phyloP scores from a whole-genome alignment of 2,888 invertebrate species.

The Nowickia ferox region DNA sequence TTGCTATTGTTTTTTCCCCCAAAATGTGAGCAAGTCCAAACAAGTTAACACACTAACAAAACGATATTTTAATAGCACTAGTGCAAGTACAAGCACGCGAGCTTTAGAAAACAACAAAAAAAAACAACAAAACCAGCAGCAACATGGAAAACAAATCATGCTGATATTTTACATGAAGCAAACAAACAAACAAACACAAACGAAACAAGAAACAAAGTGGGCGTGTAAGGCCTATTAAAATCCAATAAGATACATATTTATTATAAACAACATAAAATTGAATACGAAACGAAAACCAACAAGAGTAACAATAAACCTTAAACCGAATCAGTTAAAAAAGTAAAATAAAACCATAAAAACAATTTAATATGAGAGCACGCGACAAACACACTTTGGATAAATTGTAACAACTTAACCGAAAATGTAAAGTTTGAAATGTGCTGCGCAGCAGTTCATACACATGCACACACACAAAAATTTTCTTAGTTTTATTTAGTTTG shows the following conservation, averaged over 20 bases:
- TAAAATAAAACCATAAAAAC: conserved; percentile 52
- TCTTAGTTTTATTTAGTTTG: background rate
- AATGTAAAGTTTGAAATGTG: conserved; percentile 22
- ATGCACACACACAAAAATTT: background rate
- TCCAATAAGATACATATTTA: conserved; percentile 66
- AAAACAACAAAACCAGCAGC: conserved; percentile 21
- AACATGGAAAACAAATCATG: conserved; percentile 56
- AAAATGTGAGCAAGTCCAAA: conserved; percentile 55
- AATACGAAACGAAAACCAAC: conserved; percentile 42
- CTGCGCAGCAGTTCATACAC: conserved; percentile 6
- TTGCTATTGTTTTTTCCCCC: background rate
- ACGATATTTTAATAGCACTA: conserved; percentile 44
- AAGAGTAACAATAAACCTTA: conserved; percentile 25
- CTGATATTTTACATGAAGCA: conserved; percentile 30
- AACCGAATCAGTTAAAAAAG: conserved; percentile 37
- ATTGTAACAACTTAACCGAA: conserved; percentile 60
- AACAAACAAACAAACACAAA: conserved; percentile 15
- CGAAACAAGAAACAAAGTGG: conserved; percentile 55
- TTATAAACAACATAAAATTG: conserved; percentile 64
- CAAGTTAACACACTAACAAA: conserved; percentile 62
- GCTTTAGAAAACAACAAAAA: conserved; percentile 51
- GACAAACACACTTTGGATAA: conserved; percentile 70
- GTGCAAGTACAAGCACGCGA: conserved; percentile 55
- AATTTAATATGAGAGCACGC: conserved; percentile 63
- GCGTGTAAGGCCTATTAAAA: conserved; percentile 70